These are phyloP conservation scores for Hipparchia semele DNA, from an alignment of 2,888 invertebrate species.

Conservation along the genomic window DNA sequence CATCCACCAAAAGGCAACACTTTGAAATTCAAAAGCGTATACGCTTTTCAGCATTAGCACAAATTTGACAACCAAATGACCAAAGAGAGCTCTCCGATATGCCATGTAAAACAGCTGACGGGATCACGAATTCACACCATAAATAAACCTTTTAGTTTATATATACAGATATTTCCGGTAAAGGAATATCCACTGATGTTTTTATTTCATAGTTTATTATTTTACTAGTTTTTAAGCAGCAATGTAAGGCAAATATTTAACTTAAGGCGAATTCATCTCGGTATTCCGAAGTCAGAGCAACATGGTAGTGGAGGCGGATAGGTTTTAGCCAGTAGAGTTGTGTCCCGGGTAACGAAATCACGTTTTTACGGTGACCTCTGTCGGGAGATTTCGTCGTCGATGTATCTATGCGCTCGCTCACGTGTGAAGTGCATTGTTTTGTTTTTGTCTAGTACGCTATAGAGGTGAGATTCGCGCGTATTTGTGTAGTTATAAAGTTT, in stretches of 20 bases:
- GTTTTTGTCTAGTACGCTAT: conserved; percentile 10
- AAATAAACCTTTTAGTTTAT: neutral
- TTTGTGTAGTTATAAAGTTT: conserved; percentile 12
- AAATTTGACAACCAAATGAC: conserved; percentile 35
- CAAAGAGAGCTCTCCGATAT: conserved; percentile 29
- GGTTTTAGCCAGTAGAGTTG: conserved; percentile 27
- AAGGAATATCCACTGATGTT: conserved; percentile 4
- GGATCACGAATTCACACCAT: conserved; percentile 6
- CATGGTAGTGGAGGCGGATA: neutral
- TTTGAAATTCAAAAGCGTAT: conserved; percentile 30
- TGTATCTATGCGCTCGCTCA: conserved; percentile 14
- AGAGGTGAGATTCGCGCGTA: conserved; percentile 15
- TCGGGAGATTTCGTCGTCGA: conserved; percentile 16
- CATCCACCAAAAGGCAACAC: neutral
- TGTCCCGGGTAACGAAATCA: conserved; percentile 25
- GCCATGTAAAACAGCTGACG: conserved; percentile 26
- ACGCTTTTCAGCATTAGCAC: conserved; percentile 32
- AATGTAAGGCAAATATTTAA: conserved; percentile 4
- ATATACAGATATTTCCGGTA: neutral
- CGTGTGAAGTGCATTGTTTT: conserved; percentile 16
- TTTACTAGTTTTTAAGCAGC: neutral
- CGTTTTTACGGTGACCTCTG: conserved; percentile 23
- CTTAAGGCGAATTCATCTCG: neutral
- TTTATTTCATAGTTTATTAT: neutral
- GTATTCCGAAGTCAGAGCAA: conserved; percentile 7